Conservation (phyloP, 30 jellyfish, hydroid and myxozoan genomes). For the Pelagia noctiluca region DNA sequence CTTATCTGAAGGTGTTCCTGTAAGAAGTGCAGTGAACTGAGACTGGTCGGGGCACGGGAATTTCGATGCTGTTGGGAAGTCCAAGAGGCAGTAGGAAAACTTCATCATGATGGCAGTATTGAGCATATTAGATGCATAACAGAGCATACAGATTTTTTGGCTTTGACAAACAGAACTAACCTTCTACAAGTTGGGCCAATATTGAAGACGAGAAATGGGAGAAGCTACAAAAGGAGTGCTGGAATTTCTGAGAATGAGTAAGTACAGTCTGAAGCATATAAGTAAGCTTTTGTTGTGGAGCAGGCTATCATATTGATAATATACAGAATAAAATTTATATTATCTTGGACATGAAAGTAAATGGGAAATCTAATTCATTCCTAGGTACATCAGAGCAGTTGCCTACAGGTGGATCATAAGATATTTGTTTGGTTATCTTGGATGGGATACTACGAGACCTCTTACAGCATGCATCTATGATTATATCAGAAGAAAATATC, state of each 20-base stretch:
- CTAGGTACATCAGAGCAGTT: constrained; percentile 31
- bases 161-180: constrained; percentile 5
- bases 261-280: neutral
- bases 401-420: constrained; percentile 35
- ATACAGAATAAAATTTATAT: too few species aligned
- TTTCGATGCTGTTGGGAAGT: constrained; percentile 51
- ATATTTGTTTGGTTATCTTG: constrained; percentile 32
- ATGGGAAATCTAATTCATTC: neutral
- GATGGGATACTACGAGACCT: constrained; percentile 47
- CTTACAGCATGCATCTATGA: constrained; percentile 31
- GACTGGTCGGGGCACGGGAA: constrained; percentile 48
- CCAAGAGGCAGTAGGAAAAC: constrained; percentile 32
- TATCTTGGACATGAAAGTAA: too few species aligned
- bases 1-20: too few species aligned
- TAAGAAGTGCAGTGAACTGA: too few species aligned
- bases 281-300: neutral
- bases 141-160: constrained; percentile 30
- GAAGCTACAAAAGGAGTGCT: constrained; percentile 1
- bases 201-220: constrained; percentile 21
- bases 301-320: neutral
- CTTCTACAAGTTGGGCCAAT: constrained; percentile 30
- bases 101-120: constrained; percentile 22
- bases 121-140: constrained; percentile 28
- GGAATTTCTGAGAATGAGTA: constrained; percentile 26
- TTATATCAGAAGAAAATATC: constrained; percentile 23